A percentile compares a stretch with the other conserved stretches of the same genome.
phyloP scores from a whole-genome alignment of 2,888 invertebrate species.

The Glaucopsyche alexis region DNA sequence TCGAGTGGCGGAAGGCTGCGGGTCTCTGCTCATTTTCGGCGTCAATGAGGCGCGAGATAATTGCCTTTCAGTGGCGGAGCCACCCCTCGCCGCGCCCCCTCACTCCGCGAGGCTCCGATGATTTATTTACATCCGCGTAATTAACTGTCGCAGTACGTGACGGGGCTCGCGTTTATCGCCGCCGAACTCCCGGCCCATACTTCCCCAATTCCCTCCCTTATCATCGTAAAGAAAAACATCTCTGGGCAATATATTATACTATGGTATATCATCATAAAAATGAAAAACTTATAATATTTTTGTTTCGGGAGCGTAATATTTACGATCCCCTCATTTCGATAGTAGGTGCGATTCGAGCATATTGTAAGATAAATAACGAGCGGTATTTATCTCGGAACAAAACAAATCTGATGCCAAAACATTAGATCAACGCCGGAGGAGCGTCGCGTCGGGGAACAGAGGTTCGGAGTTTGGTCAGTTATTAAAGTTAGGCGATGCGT shows the following conservation, averaged over 20 bases:
- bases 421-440: background rate
- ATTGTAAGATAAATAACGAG: background rate
- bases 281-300: slow-evolving; percentile 8
- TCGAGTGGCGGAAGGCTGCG: slow-evolving; percentile 52
- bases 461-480: slow-evolving; percentile 67
- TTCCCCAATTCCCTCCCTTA: background rate
- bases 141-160: slow-evolving; percentile 79
- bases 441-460: background rate
- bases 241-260: background rate
- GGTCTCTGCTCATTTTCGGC: slow-evolving; percentile 66
- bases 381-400: background rate
- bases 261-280: slow-evolving; percentile 14
- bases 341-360: background rate
- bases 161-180: slow-evolving; percentile 73
- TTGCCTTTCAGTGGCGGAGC: slow-evolving; percentile 74
- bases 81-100: slow-evolving; percentile 47
- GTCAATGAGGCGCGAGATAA: slow-evolving; percentile 77
- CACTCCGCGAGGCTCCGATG: slow-evolving; percentile 74
- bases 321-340: background rate
- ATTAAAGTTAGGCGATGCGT: slow-evolving; percentile 73
- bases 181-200: slow-evolving; percentile 52
- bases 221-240: slow-evolving; percentile 13
- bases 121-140: slow-evolving; percentile 79
- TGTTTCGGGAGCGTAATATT: background rate
- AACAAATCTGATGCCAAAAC: slow-evolving; percentile 12